phyloP scores from a whole-genome alignment of 2,113 vertebrate species.

The Cottus gobio region DNA sequence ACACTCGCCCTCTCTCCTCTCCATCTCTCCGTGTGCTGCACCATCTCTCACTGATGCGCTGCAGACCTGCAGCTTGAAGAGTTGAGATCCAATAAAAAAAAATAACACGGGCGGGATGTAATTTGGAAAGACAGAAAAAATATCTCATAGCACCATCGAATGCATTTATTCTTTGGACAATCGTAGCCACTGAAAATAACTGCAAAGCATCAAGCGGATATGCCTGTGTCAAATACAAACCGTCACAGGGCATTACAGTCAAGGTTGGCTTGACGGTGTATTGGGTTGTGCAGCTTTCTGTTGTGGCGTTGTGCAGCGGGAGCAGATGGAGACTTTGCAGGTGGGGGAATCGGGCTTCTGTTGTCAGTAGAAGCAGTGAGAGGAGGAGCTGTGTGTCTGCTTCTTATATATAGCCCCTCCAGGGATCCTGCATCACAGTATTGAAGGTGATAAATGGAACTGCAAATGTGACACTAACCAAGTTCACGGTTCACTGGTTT shows the following conservation, averaged over 20 bases:
- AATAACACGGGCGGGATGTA: slow-evolving; percentile 33
- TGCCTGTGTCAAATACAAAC: slow-evolving; percentile 55
- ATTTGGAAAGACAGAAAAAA: slow-evolving; percentile 61
- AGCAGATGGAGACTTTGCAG: slow-evolving; percentile 87
- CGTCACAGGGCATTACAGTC: slow-evolving; percentile 58
- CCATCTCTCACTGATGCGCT: slow-evolving; percentile 39
- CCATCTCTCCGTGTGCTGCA: slow-evolving; percentile 18
- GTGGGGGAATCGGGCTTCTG: slow-evolving; percentile 83
- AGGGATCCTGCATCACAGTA: slow-evolving; percentile 70
- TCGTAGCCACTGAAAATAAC: slow-evolving; percentile 55
- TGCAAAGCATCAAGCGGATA: slow-evolving; percentile 51
- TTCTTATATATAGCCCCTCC: slow-evolving; percentile 64
- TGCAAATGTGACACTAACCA: slow-evolving; percentile 74
- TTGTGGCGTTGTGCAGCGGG: slow-evolving; percentile 62
- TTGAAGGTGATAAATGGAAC: slow-evolving; percentile 79
- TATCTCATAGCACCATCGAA: slow-evolving; percentile 43
- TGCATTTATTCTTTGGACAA: slow-evolving; percentile 59
- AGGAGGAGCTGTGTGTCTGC: slow-evolving; percentile 76
- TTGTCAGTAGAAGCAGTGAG: slow-evolving; percentile 68
- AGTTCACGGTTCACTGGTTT: slow-evolving; percentile 66
- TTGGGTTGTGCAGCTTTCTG: slow-evolving; percentile 67
- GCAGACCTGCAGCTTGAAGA: slow-evolving; percentile 43
- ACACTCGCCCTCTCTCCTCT: slow-evolving; percentile 23
- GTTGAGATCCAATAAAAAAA: slow-evolving; percentile 38
- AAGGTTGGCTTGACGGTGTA: slow-evolving; percentile 60